phyloP scores from a whole-genome alignment of 1,140 invertebrate genomes.

The Mizuhopecten yessoensis region DNA sequence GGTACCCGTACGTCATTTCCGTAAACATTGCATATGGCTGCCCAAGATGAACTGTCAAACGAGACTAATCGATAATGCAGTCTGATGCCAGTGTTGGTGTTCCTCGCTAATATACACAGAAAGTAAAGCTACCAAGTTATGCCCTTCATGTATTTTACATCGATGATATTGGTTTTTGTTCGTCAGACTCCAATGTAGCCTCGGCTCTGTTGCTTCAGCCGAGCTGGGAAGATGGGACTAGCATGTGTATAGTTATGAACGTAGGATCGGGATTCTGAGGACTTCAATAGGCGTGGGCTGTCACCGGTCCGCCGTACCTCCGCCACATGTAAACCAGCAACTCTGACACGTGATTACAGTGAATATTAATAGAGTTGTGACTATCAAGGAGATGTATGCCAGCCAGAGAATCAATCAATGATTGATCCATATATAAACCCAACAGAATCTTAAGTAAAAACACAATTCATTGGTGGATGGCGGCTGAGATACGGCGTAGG shows the following conservation, averaged over 20 bases:
- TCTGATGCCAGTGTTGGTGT: slow-evolving; percentile 37
- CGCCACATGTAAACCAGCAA: background rate
- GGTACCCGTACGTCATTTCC: slow-evolving; percentile 69
- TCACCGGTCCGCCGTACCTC: background rate
- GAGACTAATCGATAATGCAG: slow-evolving; percentile 43
- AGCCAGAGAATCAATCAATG: slow-evolving; percentile 28
- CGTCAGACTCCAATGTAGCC: slow-evolving; percentile 30
- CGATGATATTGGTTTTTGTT: slow-evolving; percentile 39
- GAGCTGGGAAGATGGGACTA: background rate
- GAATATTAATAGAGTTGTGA: slow-evolving; percentile 28
- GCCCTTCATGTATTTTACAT: slow-evolving; percentile 38
- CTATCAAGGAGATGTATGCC: background rate
- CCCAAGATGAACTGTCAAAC: slow-evolving; percentile 54
- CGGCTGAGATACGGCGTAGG: background rate
- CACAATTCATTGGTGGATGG: background rate
- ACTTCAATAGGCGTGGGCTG: slow-evolving; percentile 1
- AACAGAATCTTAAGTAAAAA: slow-evolving; percentile 21
- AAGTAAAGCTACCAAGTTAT: slow-evolving; percentile 34
- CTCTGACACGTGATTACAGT: slow-evolving; percentile 37
- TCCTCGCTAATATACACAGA: slow-evolving; percentile 37
- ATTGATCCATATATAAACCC: background rate
- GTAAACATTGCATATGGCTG: slow-evolving; percentile 73
- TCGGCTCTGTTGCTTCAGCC: slow-evolving; percentile 19
- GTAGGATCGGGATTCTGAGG: background rate
- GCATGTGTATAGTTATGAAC: slow-evolving; percentile 1